A percentile compares a stretch with the other conserved stretches of the same genome.
Conservation (phyloP, 2,797 vertebrate genomes). For the Ctenopoma kingsleyae region DNA sequence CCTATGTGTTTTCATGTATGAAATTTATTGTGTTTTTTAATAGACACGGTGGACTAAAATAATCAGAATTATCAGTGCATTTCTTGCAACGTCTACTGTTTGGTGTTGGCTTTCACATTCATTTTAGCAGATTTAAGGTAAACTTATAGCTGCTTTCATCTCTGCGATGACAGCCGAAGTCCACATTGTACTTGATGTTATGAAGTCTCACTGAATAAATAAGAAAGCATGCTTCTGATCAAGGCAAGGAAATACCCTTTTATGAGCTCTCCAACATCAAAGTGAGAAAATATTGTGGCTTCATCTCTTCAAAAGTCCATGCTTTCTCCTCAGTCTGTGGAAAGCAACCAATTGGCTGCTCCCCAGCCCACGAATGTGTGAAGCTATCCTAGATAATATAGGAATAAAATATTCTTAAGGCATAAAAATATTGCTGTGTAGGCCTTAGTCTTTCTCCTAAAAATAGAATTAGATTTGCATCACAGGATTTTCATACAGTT, state of each 20-base stretch:
- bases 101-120: neutral
- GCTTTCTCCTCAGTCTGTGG: constrained; percentile 51
- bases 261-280: constrained; percentile 70
- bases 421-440: constrained; percentile 59
- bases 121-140: constrained; percentile 11
- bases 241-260: constrained; percentile 65
- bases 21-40: neutral
- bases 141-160: constrained; percentile 38
- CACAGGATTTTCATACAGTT: constrained; percentile 17
- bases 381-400: constrained; percentile 65
- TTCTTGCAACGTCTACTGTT: constrained; percentile 5
- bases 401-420: constrained; percentile 59
- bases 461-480: constrained; percentile 57
- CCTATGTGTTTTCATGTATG: neutral
- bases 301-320: constrained; percentile 63
- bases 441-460: constrained; percentile 41
- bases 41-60: too few relatives aligned
- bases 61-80: neutral
- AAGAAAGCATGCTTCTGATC: constrained; percentile 55
- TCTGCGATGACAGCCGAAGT: constrained; percentile 42
- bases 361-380: constrained; percentile 41
- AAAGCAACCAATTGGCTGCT: constrained; percentile 69
- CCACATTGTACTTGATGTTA: constrained; percentile 56
- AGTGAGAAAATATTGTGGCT: constrained; percentile 53
- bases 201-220: constrained; percentile 68